Conservation (phyloP, 2,888 invertebrate species). For the Meteorus cinctellus region DNA sequence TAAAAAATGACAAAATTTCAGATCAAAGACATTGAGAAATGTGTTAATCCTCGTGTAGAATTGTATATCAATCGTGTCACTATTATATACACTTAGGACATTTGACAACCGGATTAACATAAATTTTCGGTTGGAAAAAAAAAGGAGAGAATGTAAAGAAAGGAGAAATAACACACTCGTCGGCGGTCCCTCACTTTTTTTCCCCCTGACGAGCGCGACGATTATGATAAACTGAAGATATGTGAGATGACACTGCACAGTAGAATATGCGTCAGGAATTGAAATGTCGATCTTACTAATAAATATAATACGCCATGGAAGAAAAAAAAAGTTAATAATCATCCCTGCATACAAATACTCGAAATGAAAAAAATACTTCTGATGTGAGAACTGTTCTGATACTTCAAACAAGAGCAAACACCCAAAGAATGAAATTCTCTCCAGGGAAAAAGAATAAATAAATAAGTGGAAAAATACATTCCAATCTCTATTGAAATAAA, state of each 20-base stretch:
- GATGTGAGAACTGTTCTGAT: too few species aligned
- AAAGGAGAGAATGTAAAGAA: constrained; percentile 14
- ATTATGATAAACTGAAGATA: constrained; percentile 19
- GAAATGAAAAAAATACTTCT: too few species aligned
- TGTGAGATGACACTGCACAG: neutral
- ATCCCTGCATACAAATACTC: neutral
- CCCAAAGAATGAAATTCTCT: too few species aligned
- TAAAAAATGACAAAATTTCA: neutral
- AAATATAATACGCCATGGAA: neutral
- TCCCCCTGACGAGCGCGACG: neutral
- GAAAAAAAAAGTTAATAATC: neutral
- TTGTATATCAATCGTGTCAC: constrained; percentile 26
- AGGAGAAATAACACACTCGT: neutral
- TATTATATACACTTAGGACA: constrained; percentile 13
- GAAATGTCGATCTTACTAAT: constrained; percentile 12
- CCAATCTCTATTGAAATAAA: too few species aligned
- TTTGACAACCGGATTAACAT: constrained; percentile 27
- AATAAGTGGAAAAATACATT: too few species aligned
- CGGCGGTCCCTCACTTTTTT: neutral
- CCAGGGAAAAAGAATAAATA: too few species aligned
- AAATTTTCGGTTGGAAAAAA: constrained; percentile 16
- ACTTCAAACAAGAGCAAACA: too few species aligned
- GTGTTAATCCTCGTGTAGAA: constrained; percentile 23
- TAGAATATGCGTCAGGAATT: constrained; percentile 1
- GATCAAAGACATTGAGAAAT: constrained; percentile 15